Evolutionary conservation across 2,888 invertebrate genomes (phyloP).

Genomic region (Tipula confusa): DNA sequence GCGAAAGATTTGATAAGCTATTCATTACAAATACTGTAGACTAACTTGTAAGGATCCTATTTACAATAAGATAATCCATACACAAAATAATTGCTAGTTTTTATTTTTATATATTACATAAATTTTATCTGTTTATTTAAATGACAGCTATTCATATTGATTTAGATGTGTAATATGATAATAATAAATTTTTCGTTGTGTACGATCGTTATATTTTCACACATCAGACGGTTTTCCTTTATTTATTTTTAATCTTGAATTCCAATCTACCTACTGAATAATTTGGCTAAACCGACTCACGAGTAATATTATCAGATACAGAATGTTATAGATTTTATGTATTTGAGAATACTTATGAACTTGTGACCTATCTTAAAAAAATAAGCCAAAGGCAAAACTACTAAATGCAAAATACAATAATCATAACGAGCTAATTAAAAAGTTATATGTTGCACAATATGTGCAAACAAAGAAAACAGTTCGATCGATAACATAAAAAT

Average conservation of each 20-base stretch:
- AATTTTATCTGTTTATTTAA: too few species aligned
- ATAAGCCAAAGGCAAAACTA: not conserved
- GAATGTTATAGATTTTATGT: not conserved
- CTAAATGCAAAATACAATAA: not conserved
- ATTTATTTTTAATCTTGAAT: not conserved
- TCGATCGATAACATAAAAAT: not conserved
- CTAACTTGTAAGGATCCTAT: too few species aligned
- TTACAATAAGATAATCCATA: too few species aligned
- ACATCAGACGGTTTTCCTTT: not conserved
- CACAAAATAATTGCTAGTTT: too few species aligned
- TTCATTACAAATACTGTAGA: too few species aligned
- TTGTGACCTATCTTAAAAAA: not conserved
- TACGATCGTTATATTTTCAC: not conserved
- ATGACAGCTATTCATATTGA: not conserved
- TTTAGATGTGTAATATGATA: not conserved
- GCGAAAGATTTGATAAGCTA: too few species aligned
- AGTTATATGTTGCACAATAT: not conserved
- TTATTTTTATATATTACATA: too few species aligned
- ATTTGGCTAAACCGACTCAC: not conserved
- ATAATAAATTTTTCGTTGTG: not conserved
- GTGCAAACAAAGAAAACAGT: too few species aligned
- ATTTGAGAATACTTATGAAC: not conserved
- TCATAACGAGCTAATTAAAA: not conserved
- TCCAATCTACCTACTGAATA: not conserved
- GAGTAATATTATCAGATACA: not conserved